phyloP scores from a whole-genome alignment of 1,140 invertebrate species.

The Anoplolepis gracilipes region DNA sequence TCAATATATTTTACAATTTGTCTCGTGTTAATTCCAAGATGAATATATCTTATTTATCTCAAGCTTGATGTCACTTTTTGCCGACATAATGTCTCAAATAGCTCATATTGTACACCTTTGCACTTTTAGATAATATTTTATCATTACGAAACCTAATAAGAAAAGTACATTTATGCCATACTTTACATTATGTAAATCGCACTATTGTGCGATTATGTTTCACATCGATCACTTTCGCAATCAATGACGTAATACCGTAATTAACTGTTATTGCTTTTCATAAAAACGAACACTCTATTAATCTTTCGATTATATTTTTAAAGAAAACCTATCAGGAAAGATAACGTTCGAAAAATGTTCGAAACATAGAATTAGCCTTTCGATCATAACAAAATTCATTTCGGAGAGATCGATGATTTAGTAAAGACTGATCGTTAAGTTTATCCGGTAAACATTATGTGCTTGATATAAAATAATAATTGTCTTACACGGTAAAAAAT shows the following conservation, averaged over 20 bases:
- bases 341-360: not conserved
- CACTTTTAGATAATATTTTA: not conserved
- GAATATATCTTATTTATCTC: not conserved
- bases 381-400: not conserved
- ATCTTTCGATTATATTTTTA: not conserved
- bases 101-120: not conserved
- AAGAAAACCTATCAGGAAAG: not conserved
- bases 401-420: not conserved
- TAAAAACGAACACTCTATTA: not conserved
- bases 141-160: too few relatives aligned
- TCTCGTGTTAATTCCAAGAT: too few relatives aligned
- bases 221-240: slow-evolving; percentile 8
- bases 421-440: not conserved
- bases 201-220: not conserved
- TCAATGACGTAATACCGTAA: not conserved
- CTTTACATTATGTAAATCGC: not conserved
- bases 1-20: too few relatives aligned
- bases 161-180: too few relatives aligned
- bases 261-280: not conserved
- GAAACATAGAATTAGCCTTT: not conserved
- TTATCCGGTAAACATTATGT: not conserved
- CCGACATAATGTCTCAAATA: not conserved
- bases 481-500: too few relatives aligned
- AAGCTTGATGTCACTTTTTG: not conserved
- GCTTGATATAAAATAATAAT: slow-evolving; percentile 5